Evolutionary conservation across 37 sponge, comb jelly and placozoan genomes (phyloP).

Genomic region (Chondrilla cf. caribensis): DNA sequence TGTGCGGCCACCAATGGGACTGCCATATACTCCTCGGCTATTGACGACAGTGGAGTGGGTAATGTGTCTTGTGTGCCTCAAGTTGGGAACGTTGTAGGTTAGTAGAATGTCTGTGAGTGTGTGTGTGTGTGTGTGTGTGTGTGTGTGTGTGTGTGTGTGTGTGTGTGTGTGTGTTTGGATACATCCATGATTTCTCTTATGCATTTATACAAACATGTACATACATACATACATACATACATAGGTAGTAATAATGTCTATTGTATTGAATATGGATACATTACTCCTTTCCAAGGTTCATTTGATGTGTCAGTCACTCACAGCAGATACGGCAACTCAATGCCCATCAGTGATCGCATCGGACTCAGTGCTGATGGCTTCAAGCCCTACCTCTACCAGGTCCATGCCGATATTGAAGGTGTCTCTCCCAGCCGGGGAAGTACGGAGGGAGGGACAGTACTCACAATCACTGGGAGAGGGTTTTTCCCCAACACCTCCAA

Average conservation of each 20-base stretch:
- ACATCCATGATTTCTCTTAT: no score
- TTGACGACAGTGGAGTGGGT: no score
- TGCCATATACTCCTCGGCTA: no score
- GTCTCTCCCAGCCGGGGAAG: conserved; percentile 72
- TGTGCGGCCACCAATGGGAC: no score
- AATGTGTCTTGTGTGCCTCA: conserved; percentile 20
- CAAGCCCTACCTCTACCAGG: conserved; percentile 46
- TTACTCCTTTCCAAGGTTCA: no score
- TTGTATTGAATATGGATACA: no score
- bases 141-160: conserved; percentile 13
- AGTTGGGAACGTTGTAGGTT: conserved; percentile 29
- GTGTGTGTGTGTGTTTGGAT: neutral
- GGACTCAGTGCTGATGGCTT: conserved; percentile 45
- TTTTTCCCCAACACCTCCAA: conserved; percentile 47
- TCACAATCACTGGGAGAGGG: conserved; percentile 81
- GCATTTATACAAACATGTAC: no score
- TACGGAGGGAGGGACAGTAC: conserved; percentile 63
- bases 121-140: conserved; percentile 9
- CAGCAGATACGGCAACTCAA: no score
- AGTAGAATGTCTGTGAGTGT: neutral
- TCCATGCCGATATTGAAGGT: conserved; percentile 69
- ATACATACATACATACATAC: no score
- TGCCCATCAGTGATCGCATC: neutral
- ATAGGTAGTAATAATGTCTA: no score
- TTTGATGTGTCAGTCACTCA: no score